Conservation (phyloP, 2,888 invertebrate species). For the Drosophila testacea region DNA sequence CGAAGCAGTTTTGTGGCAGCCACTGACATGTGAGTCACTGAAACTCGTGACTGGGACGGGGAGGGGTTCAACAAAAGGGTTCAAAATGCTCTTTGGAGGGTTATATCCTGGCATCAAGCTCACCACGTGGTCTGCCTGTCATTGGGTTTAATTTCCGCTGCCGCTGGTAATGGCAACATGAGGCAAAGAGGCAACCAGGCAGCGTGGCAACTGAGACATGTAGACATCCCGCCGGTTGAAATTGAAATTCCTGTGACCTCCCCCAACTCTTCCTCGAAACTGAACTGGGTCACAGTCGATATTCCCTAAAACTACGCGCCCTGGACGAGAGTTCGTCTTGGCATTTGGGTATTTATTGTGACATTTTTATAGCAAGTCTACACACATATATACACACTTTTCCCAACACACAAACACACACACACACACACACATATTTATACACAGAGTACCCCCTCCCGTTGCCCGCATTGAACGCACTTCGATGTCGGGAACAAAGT, state of each 20-base stretch:
- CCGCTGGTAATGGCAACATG: conserved; percentile 58
- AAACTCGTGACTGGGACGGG: neutral
- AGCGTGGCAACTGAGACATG: conserved; percentile 44
- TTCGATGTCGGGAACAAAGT: conserved; percentile 52
- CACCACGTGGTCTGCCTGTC: conserved; percentile 68
- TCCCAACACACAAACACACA: conserved; percentile 15
- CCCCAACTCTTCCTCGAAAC: conserved; percentile 3
- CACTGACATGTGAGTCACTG: conserved; percentile 45
- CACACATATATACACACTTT: conserved; percentile 22
- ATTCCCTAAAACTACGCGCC: conserved; percentile 37
- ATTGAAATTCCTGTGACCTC: conserved; percentile 64
- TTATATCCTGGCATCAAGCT: conserved; percentile 26
- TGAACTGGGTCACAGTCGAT: conserved; percentile 55
- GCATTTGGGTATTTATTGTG: conserved; percentile 76
- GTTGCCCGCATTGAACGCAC: conserved; percentile 46
- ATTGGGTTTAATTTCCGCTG: conserved; percentile 77
- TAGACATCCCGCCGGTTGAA: conserved; percentile 56
- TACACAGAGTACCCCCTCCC: neutral
- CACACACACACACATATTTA: conserved; percentile 25
- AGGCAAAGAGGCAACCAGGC: conserved; percentile 46
- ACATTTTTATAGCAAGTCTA: conserved; percentile 70
- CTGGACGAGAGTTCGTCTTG: conserved; percentile 59
- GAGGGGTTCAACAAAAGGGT: conserved; percentile 66
- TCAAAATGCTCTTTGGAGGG: conserved; percentile 53
- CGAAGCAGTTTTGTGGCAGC: conserved; percentile 46